Evolutionary conservation across 1,140 invertebrate genomes (phyloP).

Genomic region (Anthonomus grandis): DNA sequence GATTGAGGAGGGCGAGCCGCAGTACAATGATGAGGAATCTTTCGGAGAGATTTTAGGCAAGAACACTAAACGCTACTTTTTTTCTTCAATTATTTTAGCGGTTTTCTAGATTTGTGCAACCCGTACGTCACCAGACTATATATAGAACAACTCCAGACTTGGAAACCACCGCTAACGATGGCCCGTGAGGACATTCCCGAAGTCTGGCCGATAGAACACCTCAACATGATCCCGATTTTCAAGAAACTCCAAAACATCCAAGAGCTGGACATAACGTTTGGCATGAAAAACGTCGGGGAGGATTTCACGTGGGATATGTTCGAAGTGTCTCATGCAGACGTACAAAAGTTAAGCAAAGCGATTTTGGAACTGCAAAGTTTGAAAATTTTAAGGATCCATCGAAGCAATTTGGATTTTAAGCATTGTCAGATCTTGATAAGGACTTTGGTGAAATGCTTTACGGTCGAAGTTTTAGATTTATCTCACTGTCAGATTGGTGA

Average conservation of each 20-base stretch:
- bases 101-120: constrained; percentile 26
- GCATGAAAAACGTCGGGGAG: constrained; percentile 37
- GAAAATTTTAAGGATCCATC: constrained; percentile 39
- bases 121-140: constrained; percentile 40
- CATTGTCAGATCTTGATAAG: constrained; percentile 40
- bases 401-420: constrained; percentile 37
- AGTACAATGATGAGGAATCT: constrained; percentile 44
- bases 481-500: constrained; percentile 45
- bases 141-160: constrained; percentile 41
- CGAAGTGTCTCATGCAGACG: constrained; percentile 39
- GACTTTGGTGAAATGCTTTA: constrained; percentile 39
- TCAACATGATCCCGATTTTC: constrained; percentile 43
- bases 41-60: constrained; percentile 38
- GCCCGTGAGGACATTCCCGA: constrained; percentile 43
- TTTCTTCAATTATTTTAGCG: background rate
- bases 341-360: constrained; percentile 36
- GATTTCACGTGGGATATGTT: constrained; percentile 43
- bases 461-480: constrained; percentile 42
- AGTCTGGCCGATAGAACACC: constrained; percentile 42
- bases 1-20: constrained; percentile 43
- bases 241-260: constrained; percentile 33
- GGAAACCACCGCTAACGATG: constrained; percentile 41
- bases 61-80: background rate
- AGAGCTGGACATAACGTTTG: constrained; percentile 40
- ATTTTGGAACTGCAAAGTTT: constrained; percentile 36